Evolutionary conservation across 2,113 vertebrate genomes (phyloP).

Genomic region (Megaceryle maxima): DNA sequence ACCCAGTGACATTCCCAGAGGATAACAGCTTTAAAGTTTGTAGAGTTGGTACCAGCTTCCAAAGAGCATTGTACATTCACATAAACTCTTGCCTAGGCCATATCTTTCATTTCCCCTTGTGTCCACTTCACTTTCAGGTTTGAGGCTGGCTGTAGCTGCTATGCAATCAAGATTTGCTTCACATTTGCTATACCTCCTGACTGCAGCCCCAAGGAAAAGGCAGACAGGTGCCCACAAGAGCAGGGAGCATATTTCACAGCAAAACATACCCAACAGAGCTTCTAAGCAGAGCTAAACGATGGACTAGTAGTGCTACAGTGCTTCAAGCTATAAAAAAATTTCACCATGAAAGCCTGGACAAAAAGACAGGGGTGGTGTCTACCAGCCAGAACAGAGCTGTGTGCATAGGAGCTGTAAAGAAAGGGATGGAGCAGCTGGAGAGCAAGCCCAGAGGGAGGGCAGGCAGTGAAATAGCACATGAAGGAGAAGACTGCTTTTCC

Average conservation of each 20-base stretch:
- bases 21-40: neutral
- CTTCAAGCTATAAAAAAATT: neutral
- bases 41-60: neutral
- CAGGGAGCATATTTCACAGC: neutral
- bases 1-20: neutral
- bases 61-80: neutral
- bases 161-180: neutral
- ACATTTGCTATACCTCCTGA: rapidly evolving
- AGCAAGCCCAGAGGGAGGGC: neutral
- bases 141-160: neutral
- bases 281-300: neutral
- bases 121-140: neutral
- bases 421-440: neutral
- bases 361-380: neutral
- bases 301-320: neutral
- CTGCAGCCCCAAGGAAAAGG: neutral
- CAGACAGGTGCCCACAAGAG: neutral
- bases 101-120: neutral
- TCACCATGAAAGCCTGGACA: neutral
- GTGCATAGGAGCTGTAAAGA: neutral
- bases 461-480: neutral
- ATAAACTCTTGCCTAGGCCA: neutral
- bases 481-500: neutral
- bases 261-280: neutral
- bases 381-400: neutral